Base-by-base conservation (phyloP, 2,113 vertebrate genomes). In the Lycocorax pyrrhopterus region DNA sequence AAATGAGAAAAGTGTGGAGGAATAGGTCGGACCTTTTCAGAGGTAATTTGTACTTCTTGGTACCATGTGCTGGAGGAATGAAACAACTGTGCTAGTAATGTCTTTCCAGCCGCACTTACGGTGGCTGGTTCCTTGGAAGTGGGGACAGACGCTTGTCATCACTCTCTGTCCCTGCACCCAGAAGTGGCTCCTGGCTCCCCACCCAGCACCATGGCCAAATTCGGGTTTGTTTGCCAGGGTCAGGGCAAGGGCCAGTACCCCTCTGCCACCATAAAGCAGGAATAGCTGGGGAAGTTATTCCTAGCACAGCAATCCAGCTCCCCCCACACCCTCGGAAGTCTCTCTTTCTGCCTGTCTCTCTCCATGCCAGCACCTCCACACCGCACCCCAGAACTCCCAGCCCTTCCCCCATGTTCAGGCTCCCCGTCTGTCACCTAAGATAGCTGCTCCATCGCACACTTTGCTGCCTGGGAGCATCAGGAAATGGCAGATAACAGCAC, bases 1-100 rank as follows among this genome's bases (percentile, higher is more conserved):
- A 74, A 92, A 51, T 9, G 17, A 77, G 55, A 78, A 81, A 88
- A 81, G 64, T 76, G 76, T 41, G 29, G 47, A 87, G 80, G 81
- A 86, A 90, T 6, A 91, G 80, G 64, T n/a, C 75, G 76, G 78
- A 83, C 62, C 60, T 88, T 89, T 92, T 88, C 94, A 74, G 68
- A 84, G 60, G 25, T 59, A 74, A 77, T 88, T 86, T 78, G 20
- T 81, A 33, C 73, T 76, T 81, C 83, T 43, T 69, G 59, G 64
- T 90, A 39, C 58, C 13, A 12, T 53, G 58, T 72, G 41, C 29
- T 43, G 12, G 47, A 62, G 58, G 78, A 83, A 68, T 17, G n/a
- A 55, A 77, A 58, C 21, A 79, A 46, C 77, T 26, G 22, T 15
- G 51, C 39, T 67, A 35, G 32, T 2, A n/a, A 59, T 5, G 21